Evolutionary conservation across 2,888 invertebrate genomes (phyloP), one percentile per base, ranked within the genome.

Genomic region (Ctenicera cuprea): DNA sequence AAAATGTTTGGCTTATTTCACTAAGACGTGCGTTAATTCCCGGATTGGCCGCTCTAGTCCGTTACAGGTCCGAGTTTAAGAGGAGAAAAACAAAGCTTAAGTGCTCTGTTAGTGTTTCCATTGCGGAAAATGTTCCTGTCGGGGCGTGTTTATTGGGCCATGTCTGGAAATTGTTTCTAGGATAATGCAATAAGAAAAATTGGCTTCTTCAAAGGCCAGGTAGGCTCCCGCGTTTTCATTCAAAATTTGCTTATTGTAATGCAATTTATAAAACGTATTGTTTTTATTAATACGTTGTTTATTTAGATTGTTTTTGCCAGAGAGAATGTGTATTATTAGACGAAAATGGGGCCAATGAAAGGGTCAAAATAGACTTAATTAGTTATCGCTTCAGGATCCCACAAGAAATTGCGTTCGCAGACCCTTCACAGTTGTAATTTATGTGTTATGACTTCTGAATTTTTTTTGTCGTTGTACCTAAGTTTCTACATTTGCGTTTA

Each of bases 171-270:
- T 71, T 71, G 64, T 71, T 71, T 71, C 64, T 48, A 57, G 50
- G 71, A 54, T 71, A 71, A 71, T 71, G 63, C 71, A 64, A 71
- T 71, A 64, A 71, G 71, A 64, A 71, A 71, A 71, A 71, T 64
- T 71, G 71, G 43, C 71, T 71, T 64, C 37, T 52, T 71, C 41
- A 43, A 54, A 33, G 64, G 43, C 70, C 71, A 64, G 54, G 62
- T 62, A 62, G 14, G 38, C 43, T 16, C 20, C 16, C n/a, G 7
- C 9, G 5, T 14, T 11, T 16, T 8, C 41, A 9, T 5, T 5
- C 9, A 5, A 8, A 33, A 33, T 33, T 33, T 33, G 9, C 7
- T 9, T 33, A 4, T 9, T 33, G 5, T 33, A 4, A 26, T 5
- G 26, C 26, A 26, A 26, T 26, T 26, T 26, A 3, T 26, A 5